These are phyloP conservation scores for Drosophila kanekoi DNA, from an alignment of 2,888 invertebrate genomes.

Conservation along the genomic window DNA sequence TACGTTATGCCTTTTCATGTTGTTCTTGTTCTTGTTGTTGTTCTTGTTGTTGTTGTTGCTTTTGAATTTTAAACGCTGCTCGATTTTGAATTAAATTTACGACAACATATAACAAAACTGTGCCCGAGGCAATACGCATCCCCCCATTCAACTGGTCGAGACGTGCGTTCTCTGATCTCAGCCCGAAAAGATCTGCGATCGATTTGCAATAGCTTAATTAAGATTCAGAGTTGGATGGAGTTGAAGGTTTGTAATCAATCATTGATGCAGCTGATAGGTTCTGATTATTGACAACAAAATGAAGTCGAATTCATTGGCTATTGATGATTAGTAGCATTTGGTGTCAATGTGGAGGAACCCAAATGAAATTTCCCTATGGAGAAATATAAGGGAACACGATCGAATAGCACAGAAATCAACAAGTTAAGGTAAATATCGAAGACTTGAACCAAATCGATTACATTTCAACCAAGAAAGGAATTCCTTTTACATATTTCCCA, in stretches of 20 bases:
- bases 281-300: conserved; percentile 25
- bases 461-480: background rate
- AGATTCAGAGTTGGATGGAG: background rate
- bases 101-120: conserved; percentile 26
- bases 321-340: no score
- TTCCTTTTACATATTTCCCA: background rate
- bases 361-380: no score
- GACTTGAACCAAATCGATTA: background rate
- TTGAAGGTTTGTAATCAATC: conserved; percentile 32
- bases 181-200: background rate
- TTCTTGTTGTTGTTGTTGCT: conserved; percentile 22
- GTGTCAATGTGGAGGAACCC: no score
- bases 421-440: no score
- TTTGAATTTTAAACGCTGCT: conserved; percentile 49
- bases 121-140: conserved; percentile 10
- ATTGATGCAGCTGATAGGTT: conserved; percentile 10
- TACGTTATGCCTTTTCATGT: conserved; percentile 64
- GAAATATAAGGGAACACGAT: no score
- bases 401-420: no score
- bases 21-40: conserved; percentile 31
- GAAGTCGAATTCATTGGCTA: background rate
- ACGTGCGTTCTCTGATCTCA: background rate
- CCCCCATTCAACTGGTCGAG: conserved; percentile 1
- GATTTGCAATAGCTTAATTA: background rate
- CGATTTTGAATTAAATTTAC: conserved; percentile 50